Conservation (phyloP, 2,797 vertebrate species). For the Acanthopagrus latus region DNA sequence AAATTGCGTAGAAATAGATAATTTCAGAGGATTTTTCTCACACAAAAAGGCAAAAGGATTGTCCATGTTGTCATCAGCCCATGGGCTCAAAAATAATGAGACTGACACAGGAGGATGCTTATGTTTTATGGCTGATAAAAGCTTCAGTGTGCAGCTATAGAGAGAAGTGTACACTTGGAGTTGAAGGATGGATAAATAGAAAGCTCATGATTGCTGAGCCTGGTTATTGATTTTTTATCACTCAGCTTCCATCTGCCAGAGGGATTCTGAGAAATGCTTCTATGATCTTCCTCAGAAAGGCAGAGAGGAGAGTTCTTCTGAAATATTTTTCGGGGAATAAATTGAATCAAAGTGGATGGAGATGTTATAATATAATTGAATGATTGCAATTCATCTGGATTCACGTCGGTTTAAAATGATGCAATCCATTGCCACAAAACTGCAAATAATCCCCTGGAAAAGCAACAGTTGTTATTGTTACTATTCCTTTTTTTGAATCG, state of each 20-base stretch:
- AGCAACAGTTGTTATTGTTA: background rate
- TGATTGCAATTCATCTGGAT: no score
- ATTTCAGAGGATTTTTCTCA: background rate
- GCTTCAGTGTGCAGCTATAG: slow-evolving; percentile 5
- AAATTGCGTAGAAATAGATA: background rate
- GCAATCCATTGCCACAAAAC: background rate
- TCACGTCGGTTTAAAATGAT: no score
- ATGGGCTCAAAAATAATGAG: background rate
- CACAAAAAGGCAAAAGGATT: background rate
- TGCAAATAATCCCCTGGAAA: background rate
- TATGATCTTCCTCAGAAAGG: background rate
- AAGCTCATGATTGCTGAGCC: slow-evolving; percentile 17
- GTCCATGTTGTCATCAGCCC: slow-evolving; percentile 10
- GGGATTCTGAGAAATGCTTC: slow-evolving; percentile 43
- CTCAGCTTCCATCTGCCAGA: slow-evolving; percentile 17
- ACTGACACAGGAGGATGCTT: slow-evolving; percentile 4
- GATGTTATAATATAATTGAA: background rate
- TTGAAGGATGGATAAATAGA: slow-evolving; percentile 23
- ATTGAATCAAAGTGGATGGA: background rate
- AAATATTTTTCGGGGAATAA: slow-evolving; percentile 6
- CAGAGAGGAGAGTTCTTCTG: slow-evolving; percentile 11
- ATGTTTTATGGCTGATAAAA: slow-evolving; percentile 25
- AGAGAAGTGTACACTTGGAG: background rate
- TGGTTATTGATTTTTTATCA: slow-evolving; percentile 50
- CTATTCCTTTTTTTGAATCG: background rate